Conservation (phyloP, 2,797 vertebrate species). For the Sarcophilus harrisii region DNA sequence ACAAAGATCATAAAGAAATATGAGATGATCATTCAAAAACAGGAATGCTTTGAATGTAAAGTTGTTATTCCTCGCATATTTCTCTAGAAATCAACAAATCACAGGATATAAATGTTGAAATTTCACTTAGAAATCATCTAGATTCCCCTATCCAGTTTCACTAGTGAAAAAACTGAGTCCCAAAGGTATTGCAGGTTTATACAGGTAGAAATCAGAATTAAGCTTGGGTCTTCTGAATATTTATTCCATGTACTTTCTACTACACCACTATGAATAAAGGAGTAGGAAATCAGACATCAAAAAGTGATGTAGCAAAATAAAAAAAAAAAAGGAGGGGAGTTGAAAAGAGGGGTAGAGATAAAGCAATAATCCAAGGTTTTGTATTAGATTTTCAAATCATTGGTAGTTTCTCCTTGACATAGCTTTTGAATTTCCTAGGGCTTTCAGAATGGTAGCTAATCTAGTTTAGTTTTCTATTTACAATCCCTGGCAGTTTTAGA, state of each 20-base stretch:
- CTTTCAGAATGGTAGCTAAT: constrained; percentile 37
- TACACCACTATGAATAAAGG: not conserved
- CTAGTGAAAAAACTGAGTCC: not conserved
- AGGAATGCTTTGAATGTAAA: not conserved
- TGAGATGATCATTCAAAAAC: not conserved
- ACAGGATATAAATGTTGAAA: not conserved
- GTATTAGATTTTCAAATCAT: not conserved
- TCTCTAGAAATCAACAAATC: not conserved
- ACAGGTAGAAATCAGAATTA: not conserved
- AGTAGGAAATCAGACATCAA: not conserved
- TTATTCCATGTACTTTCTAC: not conserved
- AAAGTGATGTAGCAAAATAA: not conserved
- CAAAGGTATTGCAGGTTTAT: not conserved
- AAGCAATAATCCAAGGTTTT: not conserved
- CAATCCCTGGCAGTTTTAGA: not conserved
- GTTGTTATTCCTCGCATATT: not conserved
- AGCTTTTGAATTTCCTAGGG: constrained; percentile 22
- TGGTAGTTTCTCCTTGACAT: constrained; percentile 36
- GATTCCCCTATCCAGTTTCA: not conserved
- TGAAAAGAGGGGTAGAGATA: too few relatives aligned
- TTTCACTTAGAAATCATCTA: not conserved
- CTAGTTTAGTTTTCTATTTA: constrained; percentile 22
- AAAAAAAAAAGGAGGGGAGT: not conserved
- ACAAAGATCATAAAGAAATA: not conserved
- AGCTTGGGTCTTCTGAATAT: not conserved